These are phyloP conservation scores for Lates calcarifer DNA, from an alignment of 2,113 vertebrate genomes.

Conservation along the genomic window DNA sequence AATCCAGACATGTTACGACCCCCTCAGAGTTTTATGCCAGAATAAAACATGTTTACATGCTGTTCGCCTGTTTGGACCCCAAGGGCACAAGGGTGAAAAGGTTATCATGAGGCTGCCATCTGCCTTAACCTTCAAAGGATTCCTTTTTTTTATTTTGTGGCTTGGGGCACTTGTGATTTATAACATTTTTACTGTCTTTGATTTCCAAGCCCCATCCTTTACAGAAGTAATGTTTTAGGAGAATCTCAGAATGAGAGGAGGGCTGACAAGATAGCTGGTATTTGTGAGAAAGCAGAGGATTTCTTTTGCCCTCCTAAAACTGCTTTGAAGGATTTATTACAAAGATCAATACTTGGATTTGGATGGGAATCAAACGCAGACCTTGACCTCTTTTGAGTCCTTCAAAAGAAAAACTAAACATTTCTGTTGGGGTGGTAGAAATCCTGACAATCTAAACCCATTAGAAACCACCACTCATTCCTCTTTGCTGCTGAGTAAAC, in stretches of 20 bases:
- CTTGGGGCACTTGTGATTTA: slow-evolving; percentile 60
- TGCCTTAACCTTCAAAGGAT: slow-evolving; percentile 67
- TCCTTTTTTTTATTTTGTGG: slow-evolving; percentile 37
- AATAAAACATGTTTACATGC: slow-evolving; percentile 86
- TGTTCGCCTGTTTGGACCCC: slow-evolving; percentile 64
- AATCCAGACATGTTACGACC: slow-evolving; percentile 73
- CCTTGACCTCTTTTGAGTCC: slow-evolving; percentile 64
- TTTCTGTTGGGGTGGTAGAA: slow-evolving; percentile 40
- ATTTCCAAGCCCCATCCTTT: slow-evolving; percentile 34
- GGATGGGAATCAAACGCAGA: slow-evolving; percentile 62
- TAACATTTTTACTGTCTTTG: slow-evolving; percentile 56
- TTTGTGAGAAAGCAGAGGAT: slow-evolving; percentile 61
- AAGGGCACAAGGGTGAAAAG: slow-evolving; percentile 79
- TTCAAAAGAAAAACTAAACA: slow-evolving; percentile 59
- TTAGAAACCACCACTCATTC: slow-evolving; percentile 33
- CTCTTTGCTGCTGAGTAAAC: slow-evolving; percentile 50
- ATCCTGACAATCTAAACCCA: slow-evolving; percentile 25
- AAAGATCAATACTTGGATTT: slow-evolving; percentile 73
- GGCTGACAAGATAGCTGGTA: slow-evolving; percentile 18
- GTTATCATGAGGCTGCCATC: slow-evolving; percentile 79
- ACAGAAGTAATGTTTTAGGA: slow-evolving; percentile 47
- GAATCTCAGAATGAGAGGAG: slow-evolving; percentile 21
- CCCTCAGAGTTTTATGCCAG: slow-evolving; percentile 81
- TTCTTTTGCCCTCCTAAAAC: slow-evolving; percentile 51
- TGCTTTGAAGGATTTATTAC: slow-evolving; percentile 70